Evolutionary conservation across 2,113 vertebrate species (phyloP), one percentile per base, ranked within the genome.

Genomic region (Ursus arctos): DNA sequence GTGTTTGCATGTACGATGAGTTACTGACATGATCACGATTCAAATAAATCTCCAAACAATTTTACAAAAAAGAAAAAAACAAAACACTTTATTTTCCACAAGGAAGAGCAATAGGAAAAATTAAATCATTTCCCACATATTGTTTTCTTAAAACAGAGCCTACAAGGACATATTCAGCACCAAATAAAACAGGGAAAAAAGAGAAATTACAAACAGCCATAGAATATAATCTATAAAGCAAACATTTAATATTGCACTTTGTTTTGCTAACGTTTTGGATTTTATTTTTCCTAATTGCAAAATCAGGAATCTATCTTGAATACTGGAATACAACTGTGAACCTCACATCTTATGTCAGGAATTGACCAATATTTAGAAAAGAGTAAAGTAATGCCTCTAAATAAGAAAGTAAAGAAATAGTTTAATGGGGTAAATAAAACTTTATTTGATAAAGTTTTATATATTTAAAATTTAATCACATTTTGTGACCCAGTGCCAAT

Each of bases 221-320:
- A 99, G 99, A 99, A 99, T 99, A 99, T 99, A 99, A 98, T 99
- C 99, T 98, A 99, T 99, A 99, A 99, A 99, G 99, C 99, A 99
- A 99, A 99, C 99, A 99, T 98, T 99, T 99, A 99, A 99, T 99
- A 99, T 99, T 99, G 99, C 99, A 99, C 99, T 99, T 99, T 99
- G 98, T 99, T 99, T 99, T 99, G 98, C 99, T 99, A 99, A 99
- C 98, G 98, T 99, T 99, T 99, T 99, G 99, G 99, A 99, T 99
- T 99, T 99, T 98, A 98, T 98, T 99, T 98, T 98, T 98, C 99
- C 99, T 99, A 99, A 99, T 98, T 98, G 96, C 98, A 92, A 98
- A 98, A 98, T 99, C 98, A 99, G 99, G 99, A 99, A 98, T 99
- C 98, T 99, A 98, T 99, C 99, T 99, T 98, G 99, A 99, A 99